Evolutionary conservation across 2,888 invertebrate species (phyloP).

Genomic region (Drosophila mayaguana): DNA sequence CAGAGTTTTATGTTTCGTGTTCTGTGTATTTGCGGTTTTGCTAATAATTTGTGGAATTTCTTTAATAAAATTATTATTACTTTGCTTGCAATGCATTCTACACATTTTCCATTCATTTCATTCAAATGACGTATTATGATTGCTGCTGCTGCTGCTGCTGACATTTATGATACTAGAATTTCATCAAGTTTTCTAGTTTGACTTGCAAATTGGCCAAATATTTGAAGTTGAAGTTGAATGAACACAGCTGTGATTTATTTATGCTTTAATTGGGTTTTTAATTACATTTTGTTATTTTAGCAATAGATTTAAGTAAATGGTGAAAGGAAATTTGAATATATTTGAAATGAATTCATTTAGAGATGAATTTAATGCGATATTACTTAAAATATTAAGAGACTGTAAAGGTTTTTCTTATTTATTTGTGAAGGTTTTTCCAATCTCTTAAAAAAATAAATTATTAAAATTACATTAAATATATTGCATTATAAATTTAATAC

Average conservation of each 20-base stretch:
- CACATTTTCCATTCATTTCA: conserved; percentile 26
- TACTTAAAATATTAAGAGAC: too few species aligned
- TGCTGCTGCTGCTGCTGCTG: conserved; percentile 20
- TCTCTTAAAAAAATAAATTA: too few species aligned
- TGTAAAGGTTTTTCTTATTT: too few species aligned
- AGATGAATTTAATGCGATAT: too few species aligned
- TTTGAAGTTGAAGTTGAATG: conserved; percentile 10
- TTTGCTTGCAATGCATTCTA: conserved; percentile 31
- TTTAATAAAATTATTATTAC: conserved; percentile 62
- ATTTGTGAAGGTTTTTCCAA: too few species aligned
- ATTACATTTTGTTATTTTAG: background rate
- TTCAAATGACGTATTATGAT: conserved; percentile 31
- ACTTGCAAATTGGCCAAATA: conserved; percentile 23
- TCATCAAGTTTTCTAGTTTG: conserved; percentile 25
- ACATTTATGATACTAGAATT: conserved; percentile 47
- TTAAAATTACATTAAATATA: too few species aligned
- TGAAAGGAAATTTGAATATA: too few species aligned
- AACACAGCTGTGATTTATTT: conserved; percentile 4
- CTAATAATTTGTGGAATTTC: conserved; percentile 76
- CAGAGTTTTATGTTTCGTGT: background rate
- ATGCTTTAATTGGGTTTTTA: background rate
- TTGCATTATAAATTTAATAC: too few species aligned
- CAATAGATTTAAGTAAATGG: background rate
- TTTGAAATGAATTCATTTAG: too few species aligned
- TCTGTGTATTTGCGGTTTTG: conserved; percentile 56